Evolutionary conservation across 1,140 invertebrate genomes (phyloP).

Genomic region (Philaenus spumarius): DNA sequence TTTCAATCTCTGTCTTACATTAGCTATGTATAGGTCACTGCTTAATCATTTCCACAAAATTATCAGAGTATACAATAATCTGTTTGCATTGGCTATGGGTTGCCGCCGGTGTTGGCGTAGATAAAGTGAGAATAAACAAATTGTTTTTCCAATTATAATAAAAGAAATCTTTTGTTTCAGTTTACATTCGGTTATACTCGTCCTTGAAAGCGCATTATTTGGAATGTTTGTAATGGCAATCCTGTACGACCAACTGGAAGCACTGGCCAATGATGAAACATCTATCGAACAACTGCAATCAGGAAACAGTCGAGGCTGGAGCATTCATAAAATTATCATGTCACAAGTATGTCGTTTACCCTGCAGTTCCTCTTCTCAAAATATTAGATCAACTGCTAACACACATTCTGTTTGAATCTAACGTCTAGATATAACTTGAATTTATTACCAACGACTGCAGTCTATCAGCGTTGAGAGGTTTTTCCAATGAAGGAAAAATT

Average conservation of each 20-base stretch:
- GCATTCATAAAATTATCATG: slow-evolving; percentile 25
- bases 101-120: too few relatives aligned
- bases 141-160: too few relatives aligned
- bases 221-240: slow-evolving; percentile 87
- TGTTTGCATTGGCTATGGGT: too few relatives aligned
- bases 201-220: slow-evolving; percentile 78
- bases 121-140: too few relatives aligned
- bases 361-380: slow-evolving; percentile 11
- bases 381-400: background rate
- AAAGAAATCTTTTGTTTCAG: slow-evolving; percentile 45
- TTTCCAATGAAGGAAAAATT: too few relatives aligned
- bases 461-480: too few relatives aligned
- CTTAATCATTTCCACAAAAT: too few relatives aligned
- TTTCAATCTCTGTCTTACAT: too few relatives aligned
- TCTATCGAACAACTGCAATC: slow-evolving; percentile 63
- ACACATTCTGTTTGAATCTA: slow-evolving; percentile 25
- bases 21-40: too few relatives aligned
- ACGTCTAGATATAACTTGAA: too few relatives aligned
- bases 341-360: slow-evolving; percentile 27
- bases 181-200: slow-evolving; percentile 76
- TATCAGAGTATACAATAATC: too few relatives aligned
- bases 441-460: too few relatives aligned
- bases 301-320: slow-evolving; percentile 17
- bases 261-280: slow-evolving; percentile 76
- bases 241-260: slow-evolving; percentile 81